Evolutionary conservation across 2,797 vertebrate genomes (phyloP).

Genomic region (Sarcoramphus papa): DNA sequence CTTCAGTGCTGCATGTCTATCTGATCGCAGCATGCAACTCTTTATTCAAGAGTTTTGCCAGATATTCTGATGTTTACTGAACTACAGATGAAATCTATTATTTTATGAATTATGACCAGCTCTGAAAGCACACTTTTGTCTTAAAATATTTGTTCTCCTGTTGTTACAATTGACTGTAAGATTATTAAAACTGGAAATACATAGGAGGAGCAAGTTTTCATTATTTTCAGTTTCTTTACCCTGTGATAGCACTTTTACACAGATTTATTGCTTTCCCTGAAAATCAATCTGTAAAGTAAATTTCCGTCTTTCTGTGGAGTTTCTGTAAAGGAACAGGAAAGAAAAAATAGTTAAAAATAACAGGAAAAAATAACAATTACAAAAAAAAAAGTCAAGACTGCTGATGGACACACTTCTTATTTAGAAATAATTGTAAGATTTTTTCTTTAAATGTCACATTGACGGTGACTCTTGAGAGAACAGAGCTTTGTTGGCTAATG

Average conservation of each 20-base stretch:
- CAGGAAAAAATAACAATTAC: background rate
- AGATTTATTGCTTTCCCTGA: constrained; percentile 13
- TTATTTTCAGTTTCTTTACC: background rate
- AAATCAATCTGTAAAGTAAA: background rate
- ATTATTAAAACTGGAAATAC: constrained; percentile 39
- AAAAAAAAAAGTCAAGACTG: background rate
- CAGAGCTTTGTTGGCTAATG: background rate
- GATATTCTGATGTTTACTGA: constrained; percentile 27
- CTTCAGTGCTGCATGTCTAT: constrained; percentile 11
- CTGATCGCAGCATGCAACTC: constrained; percentile 15
- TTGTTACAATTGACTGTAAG: constrained; percentile 1
- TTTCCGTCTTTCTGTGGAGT: background rate
- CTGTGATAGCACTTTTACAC: background rate
- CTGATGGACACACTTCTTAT: background rate
- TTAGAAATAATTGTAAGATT: background rate
- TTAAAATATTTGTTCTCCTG: constrained; percentile 30
- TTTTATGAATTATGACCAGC: background rate
- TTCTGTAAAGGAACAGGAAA: background rate
- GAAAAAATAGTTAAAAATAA: background rate
- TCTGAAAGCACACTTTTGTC: background rate
- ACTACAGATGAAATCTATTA: background rate
- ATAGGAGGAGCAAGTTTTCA: constrained; percentile 13
- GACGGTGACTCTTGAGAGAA: background rate
- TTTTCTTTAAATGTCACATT: background rate
- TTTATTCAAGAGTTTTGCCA: background rate